phyloP scores from a whole-genome alignment of 2,113 vertebrate genomes.

The Miniopterus natalensis region DNA sequence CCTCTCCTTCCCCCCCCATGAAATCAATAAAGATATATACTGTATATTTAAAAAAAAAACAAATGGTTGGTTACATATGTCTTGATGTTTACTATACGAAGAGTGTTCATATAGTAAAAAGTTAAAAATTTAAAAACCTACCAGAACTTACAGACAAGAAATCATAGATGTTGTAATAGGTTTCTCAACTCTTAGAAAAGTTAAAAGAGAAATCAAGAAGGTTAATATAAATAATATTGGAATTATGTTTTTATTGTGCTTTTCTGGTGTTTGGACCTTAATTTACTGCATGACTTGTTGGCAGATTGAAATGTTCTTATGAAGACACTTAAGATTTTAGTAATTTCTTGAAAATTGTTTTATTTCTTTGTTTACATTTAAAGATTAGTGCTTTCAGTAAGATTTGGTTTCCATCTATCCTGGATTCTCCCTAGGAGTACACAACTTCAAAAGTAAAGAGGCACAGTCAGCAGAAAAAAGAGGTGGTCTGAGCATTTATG shows the following conservation, averaged over 20 bases:
- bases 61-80: neutral
- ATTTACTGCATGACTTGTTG: conserved; percentile 37
- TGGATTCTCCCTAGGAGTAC: conserved; percentile 76
- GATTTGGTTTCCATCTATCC: conserved; percentile 76
- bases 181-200: conserved; percentile 19
- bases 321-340: conserved; percentile 43
- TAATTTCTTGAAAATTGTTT: conserved; percentile 63
- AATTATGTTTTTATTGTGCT: conserved; percentile 16
- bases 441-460: conserved; percentile 80
- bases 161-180: neutral
- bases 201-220: conserved; percentile 41
- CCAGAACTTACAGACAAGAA: neutral
- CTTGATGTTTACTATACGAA: neutral
- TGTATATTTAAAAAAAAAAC: no score
- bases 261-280: neutral
- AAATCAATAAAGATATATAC: no score
- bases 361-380: conserved; percentile 72
- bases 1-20: no score
- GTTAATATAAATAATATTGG: conserved; percentile 8
- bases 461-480: conserved; percentile 85
- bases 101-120: neutral
- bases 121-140: conserved; percentile 14
- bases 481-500: conserved; percentile 88
- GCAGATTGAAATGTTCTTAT: conserved; percentile 4
- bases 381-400: conserved; percentile 63